Percentiles rank a stretch among this genome's conserved stretches.
Conservation (phyloP, 2,797 vertebrate species). For the Ispidina picta region DNA sequence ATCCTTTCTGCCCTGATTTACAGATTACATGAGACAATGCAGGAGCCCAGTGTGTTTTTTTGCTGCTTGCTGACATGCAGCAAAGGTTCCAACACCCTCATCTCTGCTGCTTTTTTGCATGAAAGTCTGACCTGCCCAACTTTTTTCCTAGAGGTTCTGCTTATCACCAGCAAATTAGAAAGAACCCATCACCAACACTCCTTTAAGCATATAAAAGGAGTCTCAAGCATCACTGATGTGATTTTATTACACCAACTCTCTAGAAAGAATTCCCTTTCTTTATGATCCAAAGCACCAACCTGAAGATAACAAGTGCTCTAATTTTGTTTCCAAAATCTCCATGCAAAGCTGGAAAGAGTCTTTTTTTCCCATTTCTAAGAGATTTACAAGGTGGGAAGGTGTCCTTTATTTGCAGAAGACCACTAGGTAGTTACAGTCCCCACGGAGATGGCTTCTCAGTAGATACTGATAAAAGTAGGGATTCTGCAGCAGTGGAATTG, state of each 20-base stretch:
- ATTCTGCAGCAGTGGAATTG: not conserved
- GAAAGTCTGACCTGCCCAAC: not conserved
- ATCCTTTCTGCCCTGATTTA: not conserved
- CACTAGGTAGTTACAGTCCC: not conserved
- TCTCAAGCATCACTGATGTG: not conserved
- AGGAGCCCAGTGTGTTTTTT: rapidly evolving
- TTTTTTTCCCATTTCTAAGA: not conserved
- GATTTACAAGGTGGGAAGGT: not conserved
- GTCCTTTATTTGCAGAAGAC: not conserved
- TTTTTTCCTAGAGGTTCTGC: not conserved
- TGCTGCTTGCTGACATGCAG: not conserved
- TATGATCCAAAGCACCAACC: not conserved
- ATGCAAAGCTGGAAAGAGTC: not conserved
- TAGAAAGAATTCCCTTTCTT: not conserved
- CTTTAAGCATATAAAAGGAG: not conserved
- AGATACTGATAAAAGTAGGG: not conserved
- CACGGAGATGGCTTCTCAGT: not conserved
- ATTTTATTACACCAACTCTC: not conserved
- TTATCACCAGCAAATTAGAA: not conserved
- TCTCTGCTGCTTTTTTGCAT: not conserved
- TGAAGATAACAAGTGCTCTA: not conserved
- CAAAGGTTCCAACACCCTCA: not conserved
- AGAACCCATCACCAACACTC: not conserved
- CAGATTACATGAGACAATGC: not conserved
- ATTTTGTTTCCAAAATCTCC: not conserved